These are phyloP conservation scores for Lota lota DNA, from an alignment of 2,113 vertebrate genomes.

Conservation along the genomic window DNA sequence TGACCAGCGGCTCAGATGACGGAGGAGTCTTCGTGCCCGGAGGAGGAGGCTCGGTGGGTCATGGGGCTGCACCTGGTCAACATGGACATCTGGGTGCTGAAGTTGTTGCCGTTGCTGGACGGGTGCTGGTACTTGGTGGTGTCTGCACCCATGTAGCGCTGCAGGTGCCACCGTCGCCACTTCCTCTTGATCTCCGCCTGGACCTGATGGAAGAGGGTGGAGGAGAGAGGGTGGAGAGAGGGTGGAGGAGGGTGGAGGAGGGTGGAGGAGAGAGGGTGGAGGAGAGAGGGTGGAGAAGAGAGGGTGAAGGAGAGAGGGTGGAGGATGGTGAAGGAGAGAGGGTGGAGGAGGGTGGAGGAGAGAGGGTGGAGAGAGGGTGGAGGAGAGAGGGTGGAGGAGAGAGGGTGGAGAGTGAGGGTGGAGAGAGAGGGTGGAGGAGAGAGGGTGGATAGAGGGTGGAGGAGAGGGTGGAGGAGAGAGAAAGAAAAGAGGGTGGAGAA, in stretches of 20 bases:
- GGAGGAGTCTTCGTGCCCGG: slow-evolving; percentile 66
- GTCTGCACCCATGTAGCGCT: slow-evolving; percentile 87
- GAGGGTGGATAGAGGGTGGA: slow-evolving; percentile 24
- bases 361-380: no score
- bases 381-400: no score
- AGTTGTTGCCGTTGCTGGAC: slow-evolving; percentile 94
- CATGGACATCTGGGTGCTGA: slow-evolving; percentile 96
- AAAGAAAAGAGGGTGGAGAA: no score
- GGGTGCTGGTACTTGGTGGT: slow-evolving; percentile 97
- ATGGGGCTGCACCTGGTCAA: slow-evolving; percentile 96
- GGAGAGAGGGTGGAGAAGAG: no score
- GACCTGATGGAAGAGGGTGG: slow-evolving; percentile 73
- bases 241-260: no score
- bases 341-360: no score
- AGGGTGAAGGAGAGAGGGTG: no score
- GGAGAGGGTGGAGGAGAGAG: slow-evolving; percentile 12
- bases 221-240: no score
- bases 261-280: no score
- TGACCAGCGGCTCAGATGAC: slow-evolving; percentile 42
- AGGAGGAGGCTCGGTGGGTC: slow-evolving; percentile 71
- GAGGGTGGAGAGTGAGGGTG: no score
- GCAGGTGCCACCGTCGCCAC: slow-evolving; percentile 97
- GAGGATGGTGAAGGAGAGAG: no score
- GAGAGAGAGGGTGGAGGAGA: no score
- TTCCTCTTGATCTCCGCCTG: slow-evolving; percentile 98